Percentiles rank a stretch among this genome's conserved stretches.
phyloP scores from a whole-genome alignment of 1,140 invertebrate species.

The Cecropterus lyciades region DNA sequence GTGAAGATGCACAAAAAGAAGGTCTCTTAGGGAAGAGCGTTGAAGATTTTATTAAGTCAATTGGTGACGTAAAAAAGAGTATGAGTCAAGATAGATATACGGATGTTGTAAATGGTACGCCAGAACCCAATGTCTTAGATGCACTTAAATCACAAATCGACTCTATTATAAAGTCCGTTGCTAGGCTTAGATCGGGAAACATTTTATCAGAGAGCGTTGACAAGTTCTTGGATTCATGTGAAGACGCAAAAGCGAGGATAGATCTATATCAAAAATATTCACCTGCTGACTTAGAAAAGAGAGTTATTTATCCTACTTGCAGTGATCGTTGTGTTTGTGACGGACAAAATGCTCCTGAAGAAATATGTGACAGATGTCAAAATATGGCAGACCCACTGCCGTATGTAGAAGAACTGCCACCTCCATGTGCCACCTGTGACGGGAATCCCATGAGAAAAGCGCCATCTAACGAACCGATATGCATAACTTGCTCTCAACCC shows the following conservation, averaged over 20 bases:
- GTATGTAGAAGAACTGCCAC: not conserved
- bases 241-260: conserved; percentile 38
- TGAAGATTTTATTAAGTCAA: conserved; percentile 47
- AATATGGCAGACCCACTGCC: not conserved
- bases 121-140: conserved; percentile 21
- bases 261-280: conserved; percentile 31
- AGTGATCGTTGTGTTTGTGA: conserved; percentile 12
- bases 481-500: conserved; percentile 33
- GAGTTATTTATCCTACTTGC: conserved; percentile 8
- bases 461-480: conserved; percentile 18
- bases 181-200: conserved; percentile 31
- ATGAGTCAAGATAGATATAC: conserved; percentile 7
- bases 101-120: not conserved
- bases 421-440: conserved; percentile 34
- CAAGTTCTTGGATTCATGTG: conserved; percentile 32
- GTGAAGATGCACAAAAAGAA: conserved; percentile 42
- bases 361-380: conserved; percentile 23
- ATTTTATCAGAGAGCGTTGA: conserved; percentile 25
- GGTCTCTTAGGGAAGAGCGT: conserved; percentile 40
- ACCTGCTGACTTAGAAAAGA: conserved; percentile 15
- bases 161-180: conserved; percentile 24
- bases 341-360: not conserved
- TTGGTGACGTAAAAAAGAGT: conserved; percentile 41
- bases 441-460: conserved; percentile 20
- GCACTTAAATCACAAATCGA: conserved; percentile 34